A percentile compares a stretch with the other conserved stretches of the same genome.
Conservation (phyloP, 1,140 invertebrate species). For the Platorchestia sp. region DNA sequence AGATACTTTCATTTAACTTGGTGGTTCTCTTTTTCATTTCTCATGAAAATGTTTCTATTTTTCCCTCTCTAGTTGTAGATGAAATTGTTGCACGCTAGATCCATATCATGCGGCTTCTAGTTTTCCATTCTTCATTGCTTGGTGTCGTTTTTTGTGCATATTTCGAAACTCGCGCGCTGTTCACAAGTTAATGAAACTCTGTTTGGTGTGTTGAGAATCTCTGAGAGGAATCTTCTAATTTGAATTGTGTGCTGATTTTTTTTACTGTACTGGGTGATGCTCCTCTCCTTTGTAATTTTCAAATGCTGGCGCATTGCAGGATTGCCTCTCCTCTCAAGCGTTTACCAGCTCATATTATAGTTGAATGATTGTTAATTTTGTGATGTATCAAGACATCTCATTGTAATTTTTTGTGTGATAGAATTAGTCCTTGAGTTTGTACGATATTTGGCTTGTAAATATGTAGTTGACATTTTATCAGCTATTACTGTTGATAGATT, state of each 20-base stretch:
- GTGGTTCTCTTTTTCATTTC: too few relatives aligned
- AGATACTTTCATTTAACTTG: too few relatives aligned
- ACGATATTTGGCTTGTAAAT: not conserved
- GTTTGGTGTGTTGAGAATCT: not conserved
- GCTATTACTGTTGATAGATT: not conserved
- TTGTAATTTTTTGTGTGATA: not conserved
- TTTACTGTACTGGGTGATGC: not conserved
- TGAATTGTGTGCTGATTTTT: not conserved
- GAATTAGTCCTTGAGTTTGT: not conserved
- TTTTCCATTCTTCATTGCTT: not conserved
- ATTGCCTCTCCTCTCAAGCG: not conserved
- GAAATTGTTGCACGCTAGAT: not conserved
- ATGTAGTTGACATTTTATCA: not conserved
- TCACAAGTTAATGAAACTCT: not conserved
- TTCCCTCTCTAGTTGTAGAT: not conserved
- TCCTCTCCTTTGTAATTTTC: not conserved
- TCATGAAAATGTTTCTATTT: not conserved
- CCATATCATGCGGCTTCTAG: not conserved
- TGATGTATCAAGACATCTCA: not conserved
- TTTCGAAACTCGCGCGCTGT: not conserved
- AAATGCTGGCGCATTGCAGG: not conserved
- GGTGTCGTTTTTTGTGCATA: not conserved
- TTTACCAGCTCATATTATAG: not conserved
- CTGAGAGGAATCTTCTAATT: not conserved
- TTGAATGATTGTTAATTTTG: not conserved